A percentile compares a stretch with the other conserved stretches of the same genome.
These are phyloP conservation scores for Parapsyche elsis DNA, from an alignment of 1,140 invertebrate species.

Conservation along the genomic window DNA sequence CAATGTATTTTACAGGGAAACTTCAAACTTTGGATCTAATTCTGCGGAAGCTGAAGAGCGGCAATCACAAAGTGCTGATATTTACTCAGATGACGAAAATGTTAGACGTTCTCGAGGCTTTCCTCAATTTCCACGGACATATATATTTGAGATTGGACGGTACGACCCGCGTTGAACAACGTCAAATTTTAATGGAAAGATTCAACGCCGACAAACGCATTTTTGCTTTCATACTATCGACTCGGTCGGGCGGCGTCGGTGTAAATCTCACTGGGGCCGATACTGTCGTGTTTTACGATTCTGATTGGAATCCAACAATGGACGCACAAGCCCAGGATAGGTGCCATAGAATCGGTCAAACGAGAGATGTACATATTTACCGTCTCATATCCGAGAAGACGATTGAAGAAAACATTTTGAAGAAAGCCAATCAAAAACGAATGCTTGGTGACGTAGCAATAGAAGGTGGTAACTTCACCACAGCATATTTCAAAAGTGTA, in stretches of 20 bases:
- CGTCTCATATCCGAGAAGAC: conserved; percentile 95
- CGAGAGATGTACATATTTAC: conserved; percentile 99
- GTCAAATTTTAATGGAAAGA: conserved; percentile 97
- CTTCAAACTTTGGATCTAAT: conserved; percentile 85
- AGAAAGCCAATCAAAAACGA: conserved; percentile 98
- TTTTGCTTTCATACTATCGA: conserved; percentile 98
- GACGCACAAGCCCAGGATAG: conserved; percentile 99
- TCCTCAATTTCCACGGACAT: conserved; percentile 97
- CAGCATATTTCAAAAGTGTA: conserved; percentile 95
- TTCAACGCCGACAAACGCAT: conserved; percentile 96
- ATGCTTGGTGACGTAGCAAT: conserved; percentile 97
- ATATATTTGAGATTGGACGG: conserved; percentile 97
- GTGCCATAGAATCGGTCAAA: conserved; percentile 99
- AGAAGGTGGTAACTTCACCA: conserved; percentile 98
- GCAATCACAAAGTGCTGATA: conserved; percentile 92
- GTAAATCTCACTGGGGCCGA: conserved; percentile 99
- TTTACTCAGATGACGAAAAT: conserved; percentile 99
- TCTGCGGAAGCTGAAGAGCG: conserved; percentile 84
- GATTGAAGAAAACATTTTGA: conserved; percentile 99
- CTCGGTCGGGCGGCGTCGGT: conserved; percentile 96
- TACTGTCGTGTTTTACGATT: conserved; percentile 99
- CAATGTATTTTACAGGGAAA: conserved; percentile 67
- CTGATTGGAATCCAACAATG: conserved; percentile 99
- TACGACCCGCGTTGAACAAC: conserved; percentile 94
- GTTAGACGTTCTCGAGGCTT: conserved; percentile 97